Percentiles rank a stretch among this genome's conserved stretches.
Evolutionary conservation across 2,113 vertebrate species (phyloP).

Genomic region (Cavia aperea): DNA sequence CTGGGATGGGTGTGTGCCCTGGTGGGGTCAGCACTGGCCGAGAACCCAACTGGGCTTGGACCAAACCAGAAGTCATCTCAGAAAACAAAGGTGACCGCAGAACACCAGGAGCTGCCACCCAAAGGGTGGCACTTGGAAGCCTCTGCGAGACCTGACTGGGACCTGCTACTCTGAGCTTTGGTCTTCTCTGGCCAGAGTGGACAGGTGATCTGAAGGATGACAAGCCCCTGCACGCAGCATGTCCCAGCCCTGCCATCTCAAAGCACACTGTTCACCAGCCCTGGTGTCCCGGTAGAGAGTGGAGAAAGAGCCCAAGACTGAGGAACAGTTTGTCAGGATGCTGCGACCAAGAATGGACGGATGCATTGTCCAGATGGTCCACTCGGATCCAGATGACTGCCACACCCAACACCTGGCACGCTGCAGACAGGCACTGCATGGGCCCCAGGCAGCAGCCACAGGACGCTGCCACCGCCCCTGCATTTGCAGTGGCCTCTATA

Average conservation of each 20-base stretch:
- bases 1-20: neutral
- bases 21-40: neutral
- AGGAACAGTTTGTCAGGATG: neutral
- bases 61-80: neutral
- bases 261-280: neutral
- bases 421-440: no score
- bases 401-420: neutral
- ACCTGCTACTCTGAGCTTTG: neutral
- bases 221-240: no score
- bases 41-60: no score
- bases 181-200: neutral
- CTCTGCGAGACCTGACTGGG: neutral
- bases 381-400: neutral
- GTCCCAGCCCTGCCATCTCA: no score
- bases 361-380: accelerated
- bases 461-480: no score
- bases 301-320: neutral
- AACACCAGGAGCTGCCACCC: neutral
- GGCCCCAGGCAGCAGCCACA: neutral
- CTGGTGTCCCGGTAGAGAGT: no score
- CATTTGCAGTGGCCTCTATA: no score
- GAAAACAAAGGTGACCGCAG: neutral
- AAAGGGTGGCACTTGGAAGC: neutral
- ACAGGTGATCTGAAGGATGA: neutral
- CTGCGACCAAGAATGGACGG: no score